Evolutionary conservation across 1,140 invertebrate species (phyloP), one percentile per base, ranked within the genome.

Genomic region (Phthorimaea operculella): DNA sequence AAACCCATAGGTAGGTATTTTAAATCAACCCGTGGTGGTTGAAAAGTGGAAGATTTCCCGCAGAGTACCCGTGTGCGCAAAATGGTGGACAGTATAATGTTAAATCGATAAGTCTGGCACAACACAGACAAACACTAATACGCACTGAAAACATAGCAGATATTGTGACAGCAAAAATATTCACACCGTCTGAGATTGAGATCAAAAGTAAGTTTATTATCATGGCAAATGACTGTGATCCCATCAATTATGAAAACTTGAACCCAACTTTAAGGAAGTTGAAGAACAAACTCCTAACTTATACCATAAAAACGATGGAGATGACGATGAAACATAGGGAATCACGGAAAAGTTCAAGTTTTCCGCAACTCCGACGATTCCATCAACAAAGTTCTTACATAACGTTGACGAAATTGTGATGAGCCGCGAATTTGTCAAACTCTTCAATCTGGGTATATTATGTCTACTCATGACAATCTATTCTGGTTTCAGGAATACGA

Each of bases 1-100:
- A 2, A 28, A 28, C 2, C 2, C 21, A 28, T 4, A 28, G 6
- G 21, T 28, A 2, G 21, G 21, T 28, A 4, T 28, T 28, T 2
- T 28, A 28, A 2, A 4, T 4, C 21, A 28, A 28, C 21, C 21
- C 21, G 6, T 28, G 6, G 21, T 6, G 6, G 21, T 28, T 28
- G 21, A 28, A 28, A 28, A 28, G 21, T 28, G 6, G 21, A 28
- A 28, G 21, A 28, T 28, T 28, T 28, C 21, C 21, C 21, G 21
- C 21, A 28, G 21, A 28, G 21, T 4, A 28, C 21, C 21, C 34
- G 45, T 61, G 60, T 42, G 65, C 60, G 72, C 79, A 83, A 82
- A 79, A 82, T 83, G 79, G 77, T 76, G 72, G 79, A 78, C 75
- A 71, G 69, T 72, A 72, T 57, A 52, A 74, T 74, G 70, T 75